phyloP scores from a whole-genome alignment of 2,797 vertebrate genomes.

The Scarus forsteni region DNA sequence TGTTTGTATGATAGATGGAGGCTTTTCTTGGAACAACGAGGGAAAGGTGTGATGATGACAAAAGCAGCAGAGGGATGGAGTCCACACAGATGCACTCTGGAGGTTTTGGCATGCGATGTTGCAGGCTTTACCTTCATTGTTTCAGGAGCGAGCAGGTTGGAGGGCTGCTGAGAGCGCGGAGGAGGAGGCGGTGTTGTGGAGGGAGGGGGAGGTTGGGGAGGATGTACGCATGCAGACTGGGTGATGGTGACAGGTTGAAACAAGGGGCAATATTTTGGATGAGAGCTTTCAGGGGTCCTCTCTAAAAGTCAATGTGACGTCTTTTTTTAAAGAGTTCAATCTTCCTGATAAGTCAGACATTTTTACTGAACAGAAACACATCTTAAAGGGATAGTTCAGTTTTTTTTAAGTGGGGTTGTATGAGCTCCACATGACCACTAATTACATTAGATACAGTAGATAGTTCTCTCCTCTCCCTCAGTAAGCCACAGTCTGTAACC shows the following conservation, averaged over 20 bases:
- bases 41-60: constrained; percentile 25
- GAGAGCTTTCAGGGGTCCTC: too few relatives aligned
- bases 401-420: too few relatives aligned
- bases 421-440: too few relatives aligned
- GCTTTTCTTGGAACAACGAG: constrained; percentile 1
- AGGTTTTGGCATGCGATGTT: constrained; percentile 54
- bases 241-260: constrained; percentile 37
- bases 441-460: too few relatives aligned
- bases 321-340: too few relatives aligned
- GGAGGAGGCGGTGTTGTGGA: constrained; percentile 7
- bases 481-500: too few relatives aligned
- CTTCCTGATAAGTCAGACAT: too few relatives aligned
- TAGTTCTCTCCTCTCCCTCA: too few relatives aligned
- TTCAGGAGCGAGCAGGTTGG: constrained; percentile 44
- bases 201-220: constrained; percentile 23
- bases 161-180: constrained; percentile 32
- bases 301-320: too few relatives aligned
- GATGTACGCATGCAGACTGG: constrained; percentile 37
- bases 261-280: too few relatives aligned
- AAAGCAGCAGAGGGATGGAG: constrained; percentile 35
- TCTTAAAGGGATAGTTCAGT: too few relatives aligned
- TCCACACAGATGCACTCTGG: constrained; percentile 5
- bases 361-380: too few relatives aligned
- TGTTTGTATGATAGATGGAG: constrained; percentile 14
- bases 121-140: constrained; percentile 60